phyloP scores from a whole-genome alignment of 2,888 invertebrate genomes.

The Serripes groenlandicus region DNA sequence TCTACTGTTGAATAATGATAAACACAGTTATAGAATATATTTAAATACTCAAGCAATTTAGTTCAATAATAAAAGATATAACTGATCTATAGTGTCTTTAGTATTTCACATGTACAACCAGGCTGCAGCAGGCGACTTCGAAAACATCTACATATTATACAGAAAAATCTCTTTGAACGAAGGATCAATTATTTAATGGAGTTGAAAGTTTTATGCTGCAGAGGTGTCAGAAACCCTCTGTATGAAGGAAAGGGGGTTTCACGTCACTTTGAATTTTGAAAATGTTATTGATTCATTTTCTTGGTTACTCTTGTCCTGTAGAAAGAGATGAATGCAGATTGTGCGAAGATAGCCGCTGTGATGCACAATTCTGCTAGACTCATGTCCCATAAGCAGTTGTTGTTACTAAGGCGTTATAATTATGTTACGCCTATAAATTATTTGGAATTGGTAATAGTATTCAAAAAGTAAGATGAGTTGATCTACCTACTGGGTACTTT shows the following conservation, averaged over 20 bases:
- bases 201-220: too few species aligned
- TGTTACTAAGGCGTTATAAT: slow-evolving; percentile 92
- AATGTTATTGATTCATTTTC: not conserved
- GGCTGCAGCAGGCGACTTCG: too few species aligned
- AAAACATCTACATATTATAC: too few species aligned
- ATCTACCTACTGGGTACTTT: not conserved
- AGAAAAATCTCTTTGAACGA: too few species aligned
- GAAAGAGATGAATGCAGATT: slow-evolving; percentile 85
- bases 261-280: not conserved
- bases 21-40: not conserved
- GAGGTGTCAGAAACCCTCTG: too few species aligned
- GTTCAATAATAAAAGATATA: too few species aligned
- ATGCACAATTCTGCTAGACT: slow-evolving; percentile 93
- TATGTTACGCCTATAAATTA: slow-evolving; percentile 97
- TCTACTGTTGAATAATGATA: not conserved
- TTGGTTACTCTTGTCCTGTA: slow-evolving; percentile 47
- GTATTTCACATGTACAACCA: too few species aligned
- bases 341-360: slow-evolving; percentile 92
- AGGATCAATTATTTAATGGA: too few species aligned
- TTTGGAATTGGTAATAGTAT: slow-evolving; percentile 93
- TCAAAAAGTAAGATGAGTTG: slow-evolving; percentile 89
- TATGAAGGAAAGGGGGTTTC: too few species aligned
- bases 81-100: too few species aligned
- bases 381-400: slow-evolving; percentile 91
- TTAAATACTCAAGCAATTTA: too few species aligned